Evolutionary conservation across 2,113 vertebrate genomes (phyloP).

Genomic region (Petaurus breviceps): DNA sequence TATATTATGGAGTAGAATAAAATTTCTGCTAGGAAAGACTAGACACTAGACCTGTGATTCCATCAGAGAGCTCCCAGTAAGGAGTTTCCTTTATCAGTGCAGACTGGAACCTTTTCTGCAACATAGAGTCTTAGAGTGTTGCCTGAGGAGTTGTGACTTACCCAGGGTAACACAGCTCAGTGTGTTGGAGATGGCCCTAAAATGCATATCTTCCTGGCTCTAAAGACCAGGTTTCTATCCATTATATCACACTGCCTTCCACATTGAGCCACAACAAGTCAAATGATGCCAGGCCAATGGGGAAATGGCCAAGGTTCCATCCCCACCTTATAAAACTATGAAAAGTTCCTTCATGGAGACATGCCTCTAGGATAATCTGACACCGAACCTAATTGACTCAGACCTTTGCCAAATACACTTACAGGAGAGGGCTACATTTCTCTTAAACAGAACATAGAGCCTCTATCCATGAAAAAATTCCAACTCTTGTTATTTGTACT

Average conservation of each 20-base stretch:
- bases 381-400: slow-evolving; percentile 34
- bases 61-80: not conserved
- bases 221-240: not conserved
- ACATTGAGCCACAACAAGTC: not conserved
- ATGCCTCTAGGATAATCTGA: not conserved
- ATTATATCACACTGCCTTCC: not conserved
- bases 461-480: not conserved
- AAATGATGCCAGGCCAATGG: not conserved
- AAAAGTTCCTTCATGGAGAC: not conserved
- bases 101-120: not conserved
- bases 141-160: not conserved
- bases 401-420: not conserved
- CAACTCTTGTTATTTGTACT: not conserved
- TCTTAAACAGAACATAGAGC: not conserved
- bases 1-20: not conserved
- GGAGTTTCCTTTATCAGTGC: not conserved
- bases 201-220: not conserved
- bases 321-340: not conserved
- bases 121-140: not conserved
- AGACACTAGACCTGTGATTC: not conserved
- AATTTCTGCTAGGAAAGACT: not conserved
- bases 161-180: not conserved
- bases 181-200: not conserved
- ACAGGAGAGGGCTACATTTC: not conserved
- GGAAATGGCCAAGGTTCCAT: not conserved